Base-by-base conservation (phyloP, 2,888 invertebrate genomes). In the Endotricha flammealis region DNA sequence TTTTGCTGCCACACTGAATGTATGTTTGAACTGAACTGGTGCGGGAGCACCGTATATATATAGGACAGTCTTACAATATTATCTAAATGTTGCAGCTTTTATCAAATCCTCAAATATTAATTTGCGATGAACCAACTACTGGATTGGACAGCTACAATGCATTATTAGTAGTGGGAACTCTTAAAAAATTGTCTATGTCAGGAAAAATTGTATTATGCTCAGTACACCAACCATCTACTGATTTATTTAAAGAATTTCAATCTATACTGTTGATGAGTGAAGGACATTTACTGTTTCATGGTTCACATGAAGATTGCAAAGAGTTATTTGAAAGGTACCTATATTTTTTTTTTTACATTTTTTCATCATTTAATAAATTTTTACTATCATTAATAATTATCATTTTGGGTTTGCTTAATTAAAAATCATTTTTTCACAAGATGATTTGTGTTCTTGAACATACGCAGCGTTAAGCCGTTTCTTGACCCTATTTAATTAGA, bases 81-180 rank as follows among this genome's bases (percentile, higher is more conserved):
- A n/a, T n/a, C n/a, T n/a, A n/a, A n/a, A n/a, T n/a, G n/a, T n/a
- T n/a, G 12, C 64, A 95, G 94, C 81, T 96, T 3, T 78, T 97
- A 41, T 95, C 93, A 10, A 93, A 95, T 64, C 97, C 97, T 1
- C 90, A 92, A 34, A 89, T 98, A 32, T 74, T 98, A 38, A 95
- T 97, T 64, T 96, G 96, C 64, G 97, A 98, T 64, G 97, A 98
- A 64, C 96, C 96, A 0, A 97, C 97, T 0, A 95, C 96, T 0
- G 96, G 97, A 0, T 68, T 98, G 36, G 97, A 98, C 68, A 95
- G 96, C 43, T 96, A 91, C 72, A 95, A 92, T 75, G 96, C 97
- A 0, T 88, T 90, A 42, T 88, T 91, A 14, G 94, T 97, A 0
- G 89, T 96, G 3, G 89, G 90, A 40, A 90, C 92, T 0, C 61